Evolutionary conservation across 2,888 invertebrate genomes (phyloP).

Genomic region (Drosophila subquinaria): DNA sequence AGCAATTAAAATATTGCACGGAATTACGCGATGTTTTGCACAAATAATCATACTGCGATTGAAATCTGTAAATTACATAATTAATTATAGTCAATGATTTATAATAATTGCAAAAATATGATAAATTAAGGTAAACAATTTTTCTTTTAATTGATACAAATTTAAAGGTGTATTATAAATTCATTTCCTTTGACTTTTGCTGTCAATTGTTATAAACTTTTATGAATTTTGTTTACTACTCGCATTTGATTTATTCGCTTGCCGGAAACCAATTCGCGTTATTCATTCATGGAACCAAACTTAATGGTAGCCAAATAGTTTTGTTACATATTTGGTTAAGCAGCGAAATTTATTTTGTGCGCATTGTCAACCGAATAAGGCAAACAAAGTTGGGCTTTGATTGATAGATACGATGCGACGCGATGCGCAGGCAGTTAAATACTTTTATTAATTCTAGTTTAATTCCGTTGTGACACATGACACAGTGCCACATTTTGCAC

Average conservation of each 20-base stretch:
- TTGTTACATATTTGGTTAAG: slow-evolving; percentile 68
- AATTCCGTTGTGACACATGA: slow-evolving; percentile 43
- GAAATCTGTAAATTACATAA: not conserved
- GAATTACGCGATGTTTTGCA: slow-evolving; percentile 30
- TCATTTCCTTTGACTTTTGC: not conserved
- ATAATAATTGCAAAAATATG: slow-evolving; percentile 1
- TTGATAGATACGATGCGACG: slow-evolving; percentile 45
- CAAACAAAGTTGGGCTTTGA: slow-evolving; percentile 30
- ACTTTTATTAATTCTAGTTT: slow-evolving; percentile 57
- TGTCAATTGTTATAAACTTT: slow-evolving; percentile 31
- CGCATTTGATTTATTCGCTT: not conserved
- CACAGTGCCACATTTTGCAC: slow-evolving; percentile 20
- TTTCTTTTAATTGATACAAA: not conserved
- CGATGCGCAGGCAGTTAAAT: slow-evolving; percentile 24
- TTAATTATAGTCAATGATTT: slow-evolving; percentile 24
- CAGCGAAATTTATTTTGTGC: slow-evolving; percentile 66
- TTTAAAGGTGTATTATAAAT: not conserved
- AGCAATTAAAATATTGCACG: slow-evolving; percentile 24
- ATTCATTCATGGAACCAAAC: slow-evolving; percentile 42
- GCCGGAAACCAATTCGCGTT: slow-evolving; percentile 65
- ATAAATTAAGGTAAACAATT: not conserved
- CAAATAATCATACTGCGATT: not conserved
- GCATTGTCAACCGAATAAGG: slow-evolving; percentile 45
- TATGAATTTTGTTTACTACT: slow-evolving; percentile 5
- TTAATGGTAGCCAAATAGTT: slow-evolving; percentile 63